phyloP scores from a whole-genome alignment of 2,797 vertebrate genomes.

The Garrulus glandarius region DNA sequence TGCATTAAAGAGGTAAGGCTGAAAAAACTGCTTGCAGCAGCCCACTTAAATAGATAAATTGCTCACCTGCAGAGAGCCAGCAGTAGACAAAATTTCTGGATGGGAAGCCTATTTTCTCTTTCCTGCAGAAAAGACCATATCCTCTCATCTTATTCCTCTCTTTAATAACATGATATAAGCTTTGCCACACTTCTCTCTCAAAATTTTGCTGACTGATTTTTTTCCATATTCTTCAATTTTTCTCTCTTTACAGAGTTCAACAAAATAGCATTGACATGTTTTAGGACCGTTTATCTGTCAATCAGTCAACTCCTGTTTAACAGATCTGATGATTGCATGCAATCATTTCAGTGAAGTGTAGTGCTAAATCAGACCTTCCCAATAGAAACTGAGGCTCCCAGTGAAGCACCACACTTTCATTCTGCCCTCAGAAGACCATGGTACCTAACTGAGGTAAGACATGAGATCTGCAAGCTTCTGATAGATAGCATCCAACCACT shows the following conservation, averaged over 20 bases:
- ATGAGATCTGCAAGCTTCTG: neutral
- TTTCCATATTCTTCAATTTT: neutral
- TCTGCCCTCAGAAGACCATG: neutral
- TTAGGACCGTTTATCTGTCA: neutral
- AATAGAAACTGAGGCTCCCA: neutral
- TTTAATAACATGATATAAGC: neutral
- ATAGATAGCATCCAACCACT: neutral
- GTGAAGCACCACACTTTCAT: neutral
- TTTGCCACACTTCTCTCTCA: neutral
- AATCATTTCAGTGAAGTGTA: neutral
- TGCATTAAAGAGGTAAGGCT: neutral
- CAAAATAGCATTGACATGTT: neutral
- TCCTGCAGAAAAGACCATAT: neutral
- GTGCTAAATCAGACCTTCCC: neutral
- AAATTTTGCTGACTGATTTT: neutral
- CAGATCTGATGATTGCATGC: neutral
- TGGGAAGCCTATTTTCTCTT: neutral
- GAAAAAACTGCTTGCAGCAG: neutral
- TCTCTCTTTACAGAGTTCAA: neutral
- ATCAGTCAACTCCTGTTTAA: neutral
- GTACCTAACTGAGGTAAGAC: neutral
- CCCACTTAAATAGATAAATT: neutral
- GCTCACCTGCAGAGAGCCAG: neutral
- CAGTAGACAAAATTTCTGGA: neutral
- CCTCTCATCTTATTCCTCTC: neutral